phyloP scores from a whole-genome alignment of 2,888 invertebrate species.

The Gymnosoma rotundatum region DNA sequence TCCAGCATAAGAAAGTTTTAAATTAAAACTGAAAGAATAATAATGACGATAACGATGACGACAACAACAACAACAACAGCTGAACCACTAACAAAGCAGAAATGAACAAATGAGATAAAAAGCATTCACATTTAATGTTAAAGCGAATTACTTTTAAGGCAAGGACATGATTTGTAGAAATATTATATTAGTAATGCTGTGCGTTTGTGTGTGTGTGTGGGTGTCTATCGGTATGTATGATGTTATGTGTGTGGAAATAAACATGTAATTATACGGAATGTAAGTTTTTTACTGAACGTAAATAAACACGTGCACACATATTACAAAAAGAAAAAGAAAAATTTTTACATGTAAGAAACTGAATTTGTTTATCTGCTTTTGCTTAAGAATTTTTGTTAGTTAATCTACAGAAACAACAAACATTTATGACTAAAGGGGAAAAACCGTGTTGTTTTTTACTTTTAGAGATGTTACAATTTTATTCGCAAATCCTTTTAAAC shows the following conservation, averaged over 20 bases:
- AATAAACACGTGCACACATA: conserved; percentile 28
- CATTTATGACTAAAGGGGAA: neutral
- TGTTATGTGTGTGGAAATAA: neutral
- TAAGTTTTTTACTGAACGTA: conserved; percentile 38
- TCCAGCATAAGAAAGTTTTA: conserved; percentile 32
- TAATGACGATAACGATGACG: conserved; percentile 31
- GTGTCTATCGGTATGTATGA: too few species aligned
- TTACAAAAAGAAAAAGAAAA: too few species aligned
- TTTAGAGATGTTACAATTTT: too few species aligned
- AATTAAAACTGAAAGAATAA: conserved; percentile 46
- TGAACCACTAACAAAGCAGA: conserved; percentile 31
- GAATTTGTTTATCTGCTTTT: neutral
- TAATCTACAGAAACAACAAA: neutral
- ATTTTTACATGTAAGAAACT: neutral
- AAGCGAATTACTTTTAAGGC: conserved; percentile 53
- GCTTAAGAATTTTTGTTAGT: conserved; percentile 24
- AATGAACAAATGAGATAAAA: conserved; percentile 55
- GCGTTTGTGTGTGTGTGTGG: too few species aligned
- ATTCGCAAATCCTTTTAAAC: too few species aligned
- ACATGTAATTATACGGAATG: conserved; percentile 15
- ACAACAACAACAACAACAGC: conserved; percentile 6
- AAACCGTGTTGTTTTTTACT: neutral
- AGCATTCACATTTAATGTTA: conserved; percentile 28
- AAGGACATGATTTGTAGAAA: conserved; percentile 62
- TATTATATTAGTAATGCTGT: conserved; percentile 1